Base-by-base conservation (phyloP, 2,113 vertebrate species). In the Tragelaphus buxtoni region DNA sequence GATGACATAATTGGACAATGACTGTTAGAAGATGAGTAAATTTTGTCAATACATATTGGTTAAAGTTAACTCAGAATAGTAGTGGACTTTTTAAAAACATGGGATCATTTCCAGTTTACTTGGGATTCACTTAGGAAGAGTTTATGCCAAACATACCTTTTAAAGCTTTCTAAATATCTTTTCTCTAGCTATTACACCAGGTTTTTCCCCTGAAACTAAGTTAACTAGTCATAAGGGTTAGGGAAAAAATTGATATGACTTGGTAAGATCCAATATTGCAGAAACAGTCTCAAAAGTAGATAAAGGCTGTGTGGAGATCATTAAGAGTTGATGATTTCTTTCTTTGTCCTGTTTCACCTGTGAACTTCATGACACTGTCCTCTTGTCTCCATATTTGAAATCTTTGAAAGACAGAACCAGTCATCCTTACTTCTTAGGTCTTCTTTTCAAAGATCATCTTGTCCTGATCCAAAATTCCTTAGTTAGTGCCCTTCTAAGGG, bases 391-490 rank as follows among this genome's bases (percentile, higher is more conserved):
- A 88, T 53, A 10, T 17, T 47, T 18, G 20, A 55, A 35, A 53
- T 42, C 32, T 35, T 35, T 88, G 42, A 76, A 61, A 93, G n/a
- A 3, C 13, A 85, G 63, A 76, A 9, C 14, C 6, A 56, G 65
- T 26, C 9, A 45, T 51, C 13, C 7, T 60, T 39, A 6, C 2
- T 72, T 35, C 18, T 35, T 63, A 56, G 20, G 6, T 79, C 32
- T 94, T 56, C 47, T 90, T n/a, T 91, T 88, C 79, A 79, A 47
- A 72, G 11, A 30, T 94, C 72, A 96, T 60, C 89, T 93, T 47
- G 9, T 58, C 53, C 89, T 95, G 84, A 79, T 12, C 86, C 94
- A 88, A 93, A 96, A 97, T 18, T 96, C 90, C 79, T 81, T 96
- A 0, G 76, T 97, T 53, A 97, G 60, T 61, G 47, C 65, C n/a